A percentile compares a stretch with the other conserved stretches of the same genome.
Evolutionary conservation across 2,888 invertebrate genomes (phyloP).

Genomic region (Cepaea hortensis): DNA sequence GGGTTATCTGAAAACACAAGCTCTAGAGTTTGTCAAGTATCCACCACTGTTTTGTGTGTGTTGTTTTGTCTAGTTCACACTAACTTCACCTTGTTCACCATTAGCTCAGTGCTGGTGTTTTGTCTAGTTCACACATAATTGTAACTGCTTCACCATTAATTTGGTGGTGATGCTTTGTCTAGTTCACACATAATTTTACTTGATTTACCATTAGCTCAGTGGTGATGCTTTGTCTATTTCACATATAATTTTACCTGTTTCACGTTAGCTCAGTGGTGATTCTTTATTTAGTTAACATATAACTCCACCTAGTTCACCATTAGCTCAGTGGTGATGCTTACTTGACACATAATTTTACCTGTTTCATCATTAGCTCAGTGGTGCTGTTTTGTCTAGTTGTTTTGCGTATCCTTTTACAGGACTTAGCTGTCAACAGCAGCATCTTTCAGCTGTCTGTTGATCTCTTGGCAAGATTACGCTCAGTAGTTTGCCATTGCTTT

Average conservation of each 20-base stretch:
- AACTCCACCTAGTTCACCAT: not conserved
- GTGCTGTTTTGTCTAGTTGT: not conserved
- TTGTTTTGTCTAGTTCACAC: not conserved
- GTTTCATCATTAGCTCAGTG: not conserved
- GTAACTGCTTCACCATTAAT: constrained; percentile 62
- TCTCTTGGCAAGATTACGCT: too few relatives aligned
- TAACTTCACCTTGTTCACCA: not conserved
- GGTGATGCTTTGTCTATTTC: not conserved
- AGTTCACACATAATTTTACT: not conserved
- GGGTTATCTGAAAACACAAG: constrained; percentile 94
- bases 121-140: too few relatives aligned
- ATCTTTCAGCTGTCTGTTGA: too few relatives aligned
- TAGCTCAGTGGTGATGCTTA: not conserved
- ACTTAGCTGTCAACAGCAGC: too few relatives aligned
- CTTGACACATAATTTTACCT: not conserved
- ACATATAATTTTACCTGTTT: constrained; percentile 51
- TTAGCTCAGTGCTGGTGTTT: not conserved
- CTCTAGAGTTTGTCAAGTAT: constrained; percentile 97
- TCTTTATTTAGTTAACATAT: not conserved
- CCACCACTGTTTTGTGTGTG: constrained; percentile 60
- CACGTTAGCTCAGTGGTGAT: constrained; percentile 57
- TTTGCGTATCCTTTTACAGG: too few relatives aligned
- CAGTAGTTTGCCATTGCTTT: too few relatives aligned
- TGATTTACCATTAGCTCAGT: not conserved
- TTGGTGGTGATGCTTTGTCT: not conserved